Percentiles rank a stretch among this genome's conserved stretches.
phyloP scores from a whole-genome alignment of 2,888 invertebrate genomes.

The Himalopsyche anomala region DNA sequence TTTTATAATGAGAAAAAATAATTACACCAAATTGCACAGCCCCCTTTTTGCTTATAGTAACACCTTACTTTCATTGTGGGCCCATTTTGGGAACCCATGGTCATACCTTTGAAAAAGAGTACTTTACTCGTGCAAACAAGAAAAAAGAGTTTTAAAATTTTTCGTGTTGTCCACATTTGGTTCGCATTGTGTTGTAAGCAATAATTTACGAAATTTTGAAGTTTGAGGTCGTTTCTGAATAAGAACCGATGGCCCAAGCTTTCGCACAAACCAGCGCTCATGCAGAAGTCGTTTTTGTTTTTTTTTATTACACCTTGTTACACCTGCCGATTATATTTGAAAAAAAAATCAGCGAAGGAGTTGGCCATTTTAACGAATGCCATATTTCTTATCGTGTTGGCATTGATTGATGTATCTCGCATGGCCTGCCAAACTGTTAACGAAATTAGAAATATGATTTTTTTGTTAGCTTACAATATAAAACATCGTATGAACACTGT shows the following conservation, averaged over 20 bases:
- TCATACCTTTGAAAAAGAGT: no score
- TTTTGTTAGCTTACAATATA: not conserved
- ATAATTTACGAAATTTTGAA: no score
- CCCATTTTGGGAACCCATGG: no score
- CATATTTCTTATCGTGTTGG: slow-evolving; percentile 14
- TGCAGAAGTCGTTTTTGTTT: slow-evolving; percentile 1
- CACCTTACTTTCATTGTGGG: no score
- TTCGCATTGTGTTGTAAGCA: no score
- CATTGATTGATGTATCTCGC: not conserved
- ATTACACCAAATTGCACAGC: no score
- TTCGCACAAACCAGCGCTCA: not conserved
- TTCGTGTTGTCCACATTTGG: no score
- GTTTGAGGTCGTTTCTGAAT: no score
- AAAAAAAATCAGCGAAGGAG: slow-evolving; percentile 2
- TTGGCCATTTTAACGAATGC: not conserved
- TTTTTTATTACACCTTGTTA: slow-evolving; percentile 30
- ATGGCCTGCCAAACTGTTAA: not conserved
- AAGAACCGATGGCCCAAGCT: not conserved
- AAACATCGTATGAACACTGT: not conserved
- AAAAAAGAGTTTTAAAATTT: no score
- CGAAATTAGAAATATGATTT: not conserved
- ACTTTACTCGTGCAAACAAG: no score
- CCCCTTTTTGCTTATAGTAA: no score
- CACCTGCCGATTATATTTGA: not conserved
- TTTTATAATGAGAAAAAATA: no score